These are phyloP conservation scores for Drosophila takahashii DNA, from an alignment of 1,140 invertebrate species.

Conservation along the genomic window DNA sequence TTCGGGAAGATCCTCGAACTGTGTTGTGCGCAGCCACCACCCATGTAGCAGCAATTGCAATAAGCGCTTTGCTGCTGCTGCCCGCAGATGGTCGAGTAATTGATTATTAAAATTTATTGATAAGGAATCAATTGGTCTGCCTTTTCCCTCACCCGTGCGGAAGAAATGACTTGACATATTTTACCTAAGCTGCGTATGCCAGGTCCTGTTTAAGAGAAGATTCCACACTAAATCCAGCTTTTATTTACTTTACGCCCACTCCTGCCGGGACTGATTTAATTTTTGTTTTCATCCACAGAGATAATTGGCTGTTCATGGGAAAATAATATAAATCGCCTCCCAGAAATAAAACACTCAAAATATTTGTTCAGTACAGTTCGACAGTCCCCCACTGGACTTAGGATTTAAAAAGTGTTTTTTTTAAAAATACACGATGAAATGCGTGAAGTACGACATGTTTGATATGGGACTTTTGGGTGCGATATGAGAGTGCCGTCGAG, in stretches of 20 bases:
- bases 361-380: constrained; percentile 22
- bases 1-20: constrained; percentile 6
- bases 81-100: constrained; percentile 20
- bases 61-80: neutral
- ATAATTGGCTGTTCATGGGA: neutral
- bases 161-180: too few species aligned
- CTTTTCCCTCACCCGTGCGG: neutral
- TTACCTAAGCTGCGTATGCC: neutral
- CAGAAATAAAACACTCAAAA: constrained; percentile 14
- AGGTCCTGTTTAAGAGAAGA: neutral
- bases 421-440: constrained; percentile 44
- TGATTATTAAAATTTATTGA: neutral
- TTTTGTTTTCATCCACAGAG: constrained; percentile 23
- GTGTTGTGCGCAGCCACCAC: too few species aligned
- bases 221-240: neutral
- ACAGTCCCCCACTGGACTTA: constrained; percentile 7
- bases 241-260: constrained; percentile 8
- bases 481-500: neutral
- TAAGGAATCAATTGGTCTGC: neutral
- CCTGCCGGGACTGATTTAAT: neutral
- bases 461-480: constrained; percentile 12
- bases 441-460: constrained; percentile 38
- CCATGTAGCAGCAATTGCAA: neutral
- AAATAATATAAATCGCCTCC: constrained; percentile 4
- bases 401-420: constrained; percentile 41